Base-by-base conservation (phyloP, 2,888 invertebrate genomes). In the Drosophila atroscutellata region DNA sequence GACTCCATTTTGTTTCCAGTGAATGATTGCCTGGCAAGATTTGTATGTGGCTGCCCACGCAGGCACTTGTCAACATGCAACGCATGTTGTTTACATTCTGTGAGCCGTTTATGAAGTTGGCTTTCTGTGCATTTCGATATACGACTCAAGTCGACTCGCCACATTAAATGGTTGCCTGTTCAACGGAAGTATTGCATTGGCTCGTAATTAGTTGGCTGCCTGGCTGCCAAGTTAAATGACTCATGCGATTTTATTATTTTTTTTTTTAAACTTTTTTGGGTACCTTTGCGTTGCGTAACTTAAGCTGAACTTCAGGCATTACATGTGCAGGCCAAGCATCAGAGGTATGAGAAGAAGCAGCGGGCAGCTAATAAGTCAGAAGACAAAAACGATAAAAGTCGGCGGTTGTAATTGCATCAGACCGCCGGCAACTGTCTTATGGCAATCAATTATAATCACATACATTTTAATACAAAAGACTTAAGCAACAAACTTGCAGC, bases 1-100 rank as follows among this genome's bases (percentile, higher is more conserved):
- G 89, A 83, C 76, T 80, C 81, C 89, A 86, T 83, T 86, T 86
- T 80, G 72, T 85, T 89, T 86, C 81, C 84, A 84, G 55, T 88
- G 78, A 83, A 47, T 74, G 80, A 76, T 58, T 70, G 71, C 70
- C 64, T 57, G 60, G 47, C 74, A 50, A 52, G 6, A 39, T 11
- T 36, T 34, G 56, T 72, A 49, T 42, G 50, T 68, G 50, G 49
- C 65, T 59, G 75, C 86, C 86, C 84, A 83, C 77, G 74, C 80
- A 65, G 72, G 54, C 68, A 80, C 80, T 65, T 80, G 78, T 78
- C 80, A 75, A 52, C 80, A 72, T 72, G 60, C 52, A 20, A 49
- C 52, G 57, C 55, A 34, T 36, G 8, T 57, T 67, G 76, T 76
- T 80, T 60, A 65, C 56, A 68, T 80, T 79, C 61, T 50, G 57